Percentiles rank a stretch among this genome's conserved stretches.
Evolutionary conservation across 2,113 vertebrate genomes (phyloP).

Genomic region (Crotalus tigris): DNA sequence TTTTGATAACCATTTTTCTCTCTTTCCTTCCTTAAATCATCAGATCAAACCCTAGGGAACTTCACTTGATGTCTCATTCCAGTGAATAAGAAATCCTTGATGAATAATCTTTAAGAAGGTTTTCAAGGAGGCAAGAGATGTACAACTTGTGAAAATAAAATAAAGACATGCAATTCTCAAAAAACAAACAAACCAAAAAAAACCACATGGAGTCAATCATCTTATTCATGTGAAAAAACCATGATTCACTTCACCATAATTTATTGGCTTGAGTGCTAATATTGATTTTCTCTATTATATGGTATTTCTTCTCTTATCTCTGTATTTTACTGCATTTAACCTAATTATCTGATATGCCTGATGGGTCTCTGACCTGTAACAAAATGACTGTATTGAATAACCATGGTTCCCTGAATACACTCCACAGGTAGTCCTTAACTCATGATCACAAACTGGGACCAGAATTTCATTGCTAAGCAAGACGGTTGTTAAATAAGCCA

Average conservation of each 20-base stretch:
- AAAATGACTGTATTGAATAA: background rate
- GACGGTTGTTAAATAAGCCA: background rate
- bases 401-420: background rate
- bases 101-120: background rate
- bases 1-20: background rate
- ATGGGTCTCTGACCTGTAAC: background rate
- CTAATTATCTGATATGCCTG: background rate
- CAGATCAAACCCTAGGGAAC: background rate
- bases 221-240: background rate
- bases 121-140: background rate
- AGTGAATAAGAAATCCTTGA: background rate
- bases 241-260: background rate
- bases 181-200: background rate
- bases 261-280: background rate
- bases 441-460: background rate
- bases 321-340: background rate
- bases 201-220: background rate
- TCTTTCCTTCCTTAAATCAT: background rate
- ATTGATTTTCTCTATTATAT: background rate
- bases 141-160: background rate
- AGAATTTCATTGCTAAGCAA: background rate
- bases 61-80: background rate
- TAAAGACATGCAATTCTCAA: background rate
- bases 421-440: background rate
- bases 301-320: background rate